Percentiles rank a stretch among this genome's conserved stretches.
phyloP scores from a whole-genome alignment of 2,113 vertebrate species.

The Callipepla californica region DNA sequence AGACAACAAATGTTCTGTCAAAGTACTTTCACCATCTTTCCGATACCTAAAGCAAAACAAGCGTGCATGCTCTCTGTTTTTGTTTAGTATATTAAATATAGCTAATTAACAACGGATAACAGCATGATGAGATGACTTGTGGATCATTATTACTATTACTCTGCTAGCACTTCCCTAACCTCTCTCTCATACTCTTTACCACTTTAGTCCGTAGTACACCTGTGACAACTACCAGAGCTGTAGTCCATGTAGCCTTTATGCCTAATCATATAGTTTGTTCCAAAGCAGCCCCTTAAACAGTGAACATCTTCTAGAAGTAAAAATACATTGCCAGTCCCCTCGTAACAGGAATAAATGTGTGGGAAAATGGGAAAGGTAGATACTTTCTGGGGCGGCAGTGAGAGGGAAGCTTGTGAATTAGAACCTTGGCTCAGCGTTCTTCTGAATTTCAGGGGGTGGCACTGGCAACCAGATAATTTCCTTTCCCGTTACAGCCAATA shows the following conservation, averaged over 20 bases:
- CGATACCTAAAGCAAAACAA: conserved; percentile 57
- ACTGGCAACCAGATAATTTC: not conserved
- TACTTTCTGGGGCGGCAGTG: not conserved
- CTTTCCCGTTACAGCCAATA: not conserved
- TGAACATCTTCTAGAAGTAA: not conserved
- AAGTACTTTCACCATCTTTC: conserved; percentile 72
- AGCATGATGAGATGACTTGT: conserved; percentile 15
- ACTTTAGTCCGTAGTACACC: conserved; percentile 13
- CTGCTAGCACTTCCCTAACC: conserved; percentile 64
- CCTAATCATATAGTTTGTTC: conserved; percentile 7
- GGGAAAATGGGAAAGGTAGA: not conserved
- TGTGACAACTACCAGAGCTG: not conserved
- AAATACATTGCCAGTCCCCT: not conserved
- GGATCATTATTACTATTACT: conserved; percentile 36
- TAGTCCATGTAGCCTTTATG: not conserved
- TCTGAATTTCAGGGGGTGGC: not conserved
- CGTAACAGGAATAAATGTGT: not conserved
- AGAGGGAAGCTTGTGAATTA: not conserved
- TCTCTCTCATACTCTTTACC: not conserved
- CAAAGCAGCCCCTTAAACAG: not conserved
- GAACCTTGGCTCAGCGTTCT: not conserved
- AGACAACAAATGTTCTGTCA: conserved; percentile 75
- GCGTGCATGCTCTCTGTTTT: conserved; percentile 57
- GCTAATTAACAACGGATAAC: conserved; percentile 58
- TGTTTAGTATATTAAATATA: conserved; percentile 18